Evolutionary conservation across 2,888 invertebrate species (phyloP), one percentile per base, ranked within the genome.

Genomic region (Acronicta psi): DNA sequence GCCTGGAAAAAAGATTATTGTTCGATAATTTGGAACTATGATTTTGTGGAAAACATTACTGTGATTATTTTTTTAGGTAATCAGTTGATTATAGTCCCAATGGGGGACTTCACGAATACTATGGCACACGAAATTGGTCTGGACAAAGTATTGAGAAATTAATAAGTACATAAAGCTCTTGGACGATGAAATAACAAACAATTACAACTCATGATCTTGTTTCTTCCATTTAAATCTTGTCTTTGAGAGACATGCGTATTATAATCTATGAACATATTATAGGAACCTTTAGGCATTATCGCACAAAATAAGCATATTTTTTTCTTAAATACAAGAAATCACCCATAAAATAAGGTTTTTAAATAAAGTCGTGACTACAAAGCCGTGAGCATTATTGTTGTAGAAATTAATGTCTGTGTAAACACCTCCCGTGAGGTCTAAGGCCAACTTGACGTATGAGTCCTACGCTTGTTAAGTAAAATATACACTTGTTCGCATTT

Each of bases 1-100:
- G 81, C 87, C 88, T 59, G 78, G 55, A 61, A 61, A 59, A 63
- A 58, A 51, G 51, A 59, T 56, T 69, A 63, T 52, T 49, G 40
- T 57, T 71, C 46, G 40, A 75, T 67, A 57, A 62, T 69, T 74
- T 73, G 52, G 46, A 53, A 43, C 14, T 47, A 36, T 23, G 46
- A 41, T 40, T 57, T 47, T 52, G 49, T 57, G n/a, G 29, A 31
- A 25, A 43, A 40, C 46, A 53, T 66, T 67, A 38, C 9, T 17
- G 41, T 67, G 38, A 71, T 66, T 54, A 50, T 41, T 52, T 2
- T 31, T 14, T 20, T 25, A n/a, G 11, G 9, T 16, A 44, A 50
- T 59, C 38, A 42, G 29, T 17, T 41, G 42, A 45, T 47, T 20
- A 38, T 13, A 1, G 11, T 40, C 23, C 23, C 50, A 18, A 18